Percentiles rank a stretch among this genome's conserved stretches.
phyloP scores from a whole-genome alignment of 2,888 invertebrate genomes.

The Pseudanteris insignis region DNA sequence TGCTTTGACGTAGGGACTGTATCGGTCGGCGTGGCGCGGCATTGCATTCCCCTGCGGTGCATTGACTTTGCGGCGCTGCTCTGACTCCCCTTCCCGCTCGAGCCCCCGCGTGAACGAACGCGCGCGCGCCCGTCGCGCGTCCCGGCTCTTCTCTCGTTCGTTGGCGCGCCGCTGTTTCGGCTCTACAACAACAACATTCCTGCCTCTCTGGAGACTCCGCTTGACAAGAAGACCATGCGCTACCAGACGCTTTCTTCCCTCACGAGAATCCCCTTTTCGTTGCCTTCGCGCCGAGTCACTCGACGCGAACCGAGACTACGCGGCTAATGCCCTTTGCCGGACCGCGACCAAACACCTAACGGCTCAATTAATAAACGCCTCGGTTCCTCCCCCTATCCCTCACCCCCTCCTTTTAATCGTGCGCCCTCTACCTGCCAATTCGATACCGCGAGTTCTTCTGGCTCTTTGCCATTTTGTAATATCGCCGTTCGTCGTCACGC shows the following conservation, averaged over 20 bases:
- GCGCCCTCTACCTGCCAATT: too few species aligned
- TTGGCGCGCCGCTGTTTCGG: constrained; percentile 56
- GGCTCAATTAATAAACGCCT: constrained; percentile 23
- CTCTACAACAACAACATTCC: constrained; percentile 64
- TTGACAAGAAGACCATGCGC: constrained; percentile 53
- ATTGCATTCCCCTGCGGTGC: constrained; percentile 64
- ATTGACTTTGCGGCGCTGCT: constrained; percentile 58
- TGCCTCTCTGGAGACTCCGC: constrained; percentile 57
- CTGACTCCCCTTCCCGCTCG: constrained; percentile 37
- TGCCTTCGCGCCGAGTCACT: constrained; percentile 17
- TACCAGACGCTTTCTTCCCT: constrained; percentile 51
- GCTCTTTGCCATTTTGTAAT: too few species aligned
- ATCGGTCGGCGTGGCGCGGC: constrained; percentile 54
- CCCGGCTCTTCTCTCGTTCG: constrained; percentile 2
- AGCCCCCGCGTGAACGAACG: background rate
- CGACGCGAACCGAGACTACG: constrained; percentile 11
- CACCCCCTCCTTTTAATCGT: background rate
- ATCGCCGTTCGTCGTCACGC: too few species aligned
- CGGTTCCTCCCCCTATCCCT: background rate
- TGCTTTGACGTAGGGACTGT: constrained; percentile 58
- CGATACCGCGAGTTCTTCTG: too few species aligned
- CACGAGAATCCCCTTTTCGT: constrained; percentile 24
- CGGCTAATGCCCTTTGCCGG: constrained; percentile 36
- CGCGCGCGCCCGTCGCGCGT: constrained; percentile 18
- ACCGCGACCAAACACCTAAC: constrained; percentile 11